Base-by-base conservation (phyloP, 2,888 invertebrate genomes). In the Mythimna albipuncta region DNA sequence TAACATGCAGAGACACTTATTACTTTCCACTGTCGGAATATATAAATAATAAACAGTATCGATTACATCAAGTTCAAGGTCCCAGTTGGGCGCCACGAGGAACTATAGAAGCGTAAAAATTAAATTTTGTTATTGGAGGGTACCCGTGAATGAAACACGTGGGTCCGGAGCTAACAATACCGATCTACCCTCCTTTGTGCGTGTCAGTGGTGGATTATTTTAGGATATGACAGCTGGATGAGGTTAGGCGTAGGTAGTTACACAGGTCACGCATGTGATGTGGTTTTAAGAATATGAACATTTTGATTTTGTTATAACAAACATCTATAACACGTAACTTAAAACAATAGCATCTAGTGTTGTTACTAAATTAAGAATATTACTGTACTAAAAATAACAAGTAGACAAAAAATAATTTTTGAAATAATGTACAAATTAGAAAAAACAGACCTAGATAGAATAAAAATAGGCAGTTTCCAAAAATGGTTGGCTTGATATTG, bases 31-130 rank as follows among this genome's bases (percentile, higher is more conserved):
- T 35, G n/a, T 19, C 10, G 16, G 6, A 32, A 21, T 32, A 41
- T 16, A 6, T 78, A 32, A 50, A 61, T 72, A 69, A 68, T 65
- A 63, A 26, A 58, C 2, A 63, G 19, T 69, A 78, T 78, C 58
- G 78, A 81, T 81, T 76, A 21, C 6, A 21, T 13, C 70, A 55
- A 63, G 55, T 65, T 6, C 50, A 77, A 59, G 62, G 72, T 59
- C 19, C 32, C 58, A 35, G 62, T 57, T 59, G n/a, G 47, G n/a
- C 9, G 58, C 26, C 6, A 58, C 0, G n/a, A 35, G 44, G 26
- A 54, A 62, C 62, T 55, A 68, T 50, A 19, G 58, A 77, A 61
- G 44, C 59, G 19, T 66, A 52, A 59, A 59, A 71, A 65, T 68
- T 35, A 59, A 65, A 65, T 50, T 68, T 26, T 57, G 26, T 26